Percentiles rank a stretch among this genome's conserved stretches.
These are phyloP conservation scores for Samia ricini DNA, from an alignment of 1,140 invertebrate genomes.

Conservation along the genomic window DNA sequence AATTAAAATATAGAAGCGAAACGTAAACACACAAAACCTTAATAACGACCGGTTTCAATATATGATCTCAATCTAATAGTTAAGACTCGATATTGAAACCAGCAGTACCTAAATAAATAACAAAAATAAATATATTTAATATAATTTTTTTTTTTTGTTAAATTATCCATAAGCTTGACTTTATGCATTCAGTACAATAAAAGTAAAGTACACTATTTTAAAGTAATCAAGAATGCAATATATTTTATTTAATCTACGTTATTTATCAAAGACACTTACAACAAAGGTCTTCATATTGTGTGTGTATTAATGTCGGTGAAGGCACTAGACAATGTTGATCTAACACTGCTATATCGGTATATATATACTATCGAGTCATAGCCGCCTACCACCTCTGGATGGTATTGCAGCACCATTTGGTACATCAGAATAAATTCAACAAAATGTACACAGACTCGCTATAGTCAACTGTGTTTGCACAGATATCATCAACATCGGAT, in stretches of 20 bases:
- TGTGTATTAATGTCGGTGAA: constrained; percentile 61
- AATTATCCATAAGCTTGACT: no score
- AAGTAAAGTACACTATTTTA: not conserved
- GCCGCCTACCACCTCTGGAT: constrained; percentile 60
- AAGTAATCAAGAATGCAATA: not conserved
- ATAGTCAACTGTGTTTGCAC: constrained; percentile 31
- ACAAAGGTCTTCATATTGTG: constrained; percentile 62
- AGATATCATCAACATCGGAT: constrained; percentile 25
- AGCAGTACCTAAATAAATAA: no score
- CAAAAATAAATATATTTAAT: no score
- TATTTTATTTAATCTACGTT: not conserved
- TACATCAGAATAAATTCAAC: constrained; percentile 58
- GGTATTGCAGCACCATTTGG: constrained; percentile 66
- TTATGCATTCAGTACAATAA: not conserved
- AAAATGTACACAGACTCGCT: constrained; percentile 43
- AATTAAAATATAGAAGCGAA: no score
- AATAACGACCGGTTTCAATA: no score
- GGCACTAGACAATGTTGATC: constrained; percentile 69
- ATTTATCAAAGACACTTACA: constrained; percentile 49
- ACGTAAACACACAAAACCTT: no score
- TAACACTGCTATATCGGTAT: constrained; percentile 64
- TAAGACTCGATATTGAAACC: no score
- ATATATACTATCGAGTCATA: constrained; percentile 61
- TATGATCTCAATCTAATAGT: no score
- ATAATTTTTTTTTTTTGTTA: no score